These are phyloP conservation scores for Otus sunia DNA, from an alignment of 2,113 vertebrate species.

Conservation along the genomic window DNA sequence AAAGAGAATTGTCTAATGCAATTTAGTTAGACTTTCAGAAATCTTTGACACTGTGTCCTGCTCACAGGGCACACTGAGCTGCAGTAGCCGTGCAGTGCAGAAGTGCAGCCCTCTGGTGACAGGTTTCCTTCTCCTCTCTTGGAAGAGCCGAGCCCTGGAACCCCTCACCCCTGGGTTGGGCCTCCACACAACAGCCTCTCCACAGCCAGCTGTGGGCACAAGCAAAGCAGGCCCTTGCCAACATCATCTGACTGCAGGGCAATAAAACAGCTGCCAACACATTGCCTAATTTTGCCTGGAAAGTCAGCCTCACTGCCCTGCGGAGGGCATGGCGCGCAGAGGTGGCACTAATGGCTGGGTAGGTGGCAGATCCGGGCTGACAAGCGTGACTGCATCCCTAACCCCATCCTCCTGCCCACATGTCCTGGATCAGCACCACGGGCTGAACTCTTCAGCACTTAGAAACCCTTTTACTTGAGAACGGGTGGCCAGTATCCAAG, in stretches of 20 bases:
- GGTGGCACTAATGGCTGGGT: not conserved
- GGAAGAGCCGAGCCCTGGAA: not conserved
- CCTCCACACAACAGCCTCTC: not conserved
- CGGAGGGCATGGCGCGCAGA: accelerated
- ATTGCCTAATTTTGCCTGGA: not conserved
- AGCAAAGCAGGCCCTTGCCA: not conserved
- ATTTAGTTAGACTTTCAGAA: not conserved
- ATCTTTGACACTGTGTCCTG: not conserved
- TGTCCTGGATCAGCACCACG: not conserved
- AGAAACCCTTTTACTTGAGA: not conserved
- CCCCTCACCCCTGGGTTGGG: not conserved
- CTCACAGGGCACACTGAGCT: not conserved
- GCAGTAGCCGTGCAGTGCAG: not conserved
- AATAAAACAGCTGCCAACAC: not conserved
- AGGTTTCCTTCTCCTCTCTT: not conserved
- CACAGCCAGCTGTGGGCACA: not conserved
- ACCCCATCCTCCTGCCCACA: not conserved
- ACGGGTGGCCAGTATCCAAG: not conserved
- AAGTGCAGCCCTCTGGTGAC: not conserved
- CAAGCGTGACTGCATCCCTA: not conserved
- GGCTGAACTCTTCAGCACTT: not conserved
- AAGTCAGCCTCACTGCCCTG: not conserved
- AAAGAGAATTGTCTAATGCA: not conserved
- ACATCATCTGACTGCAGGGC: not conserved
- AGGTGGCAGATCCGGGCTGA: not conserved